These are phyloP conservation scores for Solea solea DNA, from an alignment of 2,113 vertebrate genomes.

Conservation along the genomic window DNA sequence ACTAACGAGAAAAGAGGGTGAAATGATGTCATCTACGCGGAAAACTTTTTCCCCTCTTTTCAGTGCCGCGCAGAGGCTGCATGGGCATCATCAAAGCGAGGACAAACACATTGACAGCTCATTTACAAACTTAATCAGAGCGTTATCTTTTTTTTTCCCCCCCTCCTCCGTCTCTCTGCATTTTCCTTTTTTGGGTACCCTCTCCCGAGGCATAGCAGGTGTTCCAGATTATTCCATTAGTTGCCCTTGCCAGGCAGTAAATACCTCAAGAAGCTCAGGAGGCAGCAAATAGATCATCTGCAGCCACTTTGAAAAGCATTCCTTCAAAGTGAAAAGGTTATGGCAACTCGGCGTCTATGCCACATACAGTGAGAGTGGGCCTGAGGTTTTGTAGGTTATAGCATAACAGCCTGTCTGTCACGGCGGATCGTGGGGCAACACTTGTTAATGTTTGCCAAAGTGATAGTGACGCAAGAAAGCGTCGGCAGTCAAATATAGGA, in stretches of 20 bases:
- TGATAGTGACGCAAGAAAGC: too few species aligned
- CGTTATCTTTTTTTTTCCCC: slow-evolving; percentile 22
- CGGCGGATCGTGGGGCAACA: too few species aligned
- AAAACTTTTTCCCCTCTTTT: not conserved
- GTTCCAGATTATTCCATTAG: slow-evolving; percentile 58
- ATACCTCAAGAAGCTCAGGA: slow-evolving; percentile 62
- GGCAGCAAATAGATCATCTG: slow-evolving; percentile 59
- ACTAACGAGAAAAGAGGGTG: not conserved
- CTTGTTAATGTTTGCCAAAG: too few species aligned
- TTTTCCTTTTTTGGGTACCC: not conserved
- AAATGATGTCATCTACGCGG: slow-evolving; percentile 17
- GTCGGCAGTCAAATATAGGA: not conserved
- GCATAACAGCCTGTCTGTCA: too few species aligned
- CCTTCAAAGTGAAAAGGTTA: slow-evolving; percentile 12
- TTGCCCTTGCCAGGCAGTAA: slow-evolving; percentile 62
- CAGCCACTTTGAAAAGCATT: slow-evolving; percentile 42
- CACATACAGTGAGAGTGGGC: too few species aligned
- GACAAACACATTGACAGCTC: slow-evolving; percentile 60
- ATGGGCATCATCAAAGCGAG: slow-evolving; percentile 27
- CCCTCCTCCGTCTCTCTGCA: not conserved
- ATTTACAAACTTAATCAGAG: slow-evolving; percentile 49
- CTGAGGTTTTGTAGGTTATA: too few species aligned
- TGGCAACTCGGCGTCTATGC: not conserved
- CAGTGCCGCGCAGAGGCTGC: slow-evolving; percentile 27
- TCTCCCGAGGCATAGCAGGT: slow-evolving; percentile 30